Evolutionary conservation across 2,888 invertebrate species (phyloP).

Genomic region (Stenurella melanura): DNA sequence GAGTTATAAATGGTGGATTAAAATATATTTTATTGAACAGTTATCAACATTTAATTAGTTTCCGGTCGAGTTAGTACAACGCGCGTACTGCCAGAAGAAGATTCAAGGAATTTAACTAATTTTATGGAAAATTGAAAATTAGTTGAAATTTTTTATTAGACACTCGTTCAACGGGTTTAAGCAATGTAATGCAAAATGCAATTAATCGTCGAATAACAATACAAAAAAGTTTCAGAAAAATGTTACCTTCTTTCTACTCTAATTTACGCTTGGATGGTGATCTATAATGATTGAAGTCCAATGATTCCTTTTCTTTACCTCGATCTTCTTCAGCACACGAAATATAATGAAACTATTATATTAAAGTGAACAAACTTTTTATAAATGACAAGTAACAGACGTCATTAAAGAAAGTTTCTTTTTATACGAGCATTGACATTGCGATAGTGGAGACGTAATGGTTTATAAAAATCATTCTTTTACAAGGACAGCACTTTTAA

Average conservation of each 20-base stretch:
- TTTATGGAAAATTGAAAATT: slow-evolving; percentile 6
- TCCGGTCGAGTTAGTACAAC: background rate
- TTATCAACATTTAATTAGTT: background rate
- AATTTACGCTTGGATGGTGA: slow-evolving; percentile 9
- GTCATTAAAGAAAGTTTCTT: background rate
- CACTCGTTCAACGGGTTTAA: background rate
- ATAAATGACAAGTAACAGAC: background rate
- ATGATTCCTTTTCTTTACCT: slow-evolving; percentile 15
- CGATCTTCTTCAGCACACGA: background rate
- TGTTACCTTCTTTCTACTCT: background rate
- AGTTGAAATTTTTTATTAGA: background rate
- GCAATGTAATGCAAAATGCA: background rate
- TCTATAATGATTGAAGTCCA: slow-evolving; percentile 18
- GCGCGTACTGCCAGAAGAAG: background rate
- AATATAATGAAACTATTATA: slow-evolving; percentile 11
- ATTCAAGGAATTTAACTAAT: background rate
- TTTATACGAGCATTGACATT: background rate
- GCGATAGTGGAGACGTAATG: background rate
- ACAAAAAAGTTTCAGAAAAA: slow-evolving; percentile 8
- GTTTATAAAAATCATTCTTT: background rate
- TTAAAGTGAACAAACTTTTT: background rate
- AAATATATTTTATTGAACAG: background rate
- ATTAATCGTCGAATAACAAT: background rate
- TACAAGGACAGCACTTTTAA: background rate
- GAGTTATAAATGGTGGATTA: background rate